Base-by-base conservation (phyloP, 1,140 invertebrate species). In the Neuroterus valhalla region DNA sequence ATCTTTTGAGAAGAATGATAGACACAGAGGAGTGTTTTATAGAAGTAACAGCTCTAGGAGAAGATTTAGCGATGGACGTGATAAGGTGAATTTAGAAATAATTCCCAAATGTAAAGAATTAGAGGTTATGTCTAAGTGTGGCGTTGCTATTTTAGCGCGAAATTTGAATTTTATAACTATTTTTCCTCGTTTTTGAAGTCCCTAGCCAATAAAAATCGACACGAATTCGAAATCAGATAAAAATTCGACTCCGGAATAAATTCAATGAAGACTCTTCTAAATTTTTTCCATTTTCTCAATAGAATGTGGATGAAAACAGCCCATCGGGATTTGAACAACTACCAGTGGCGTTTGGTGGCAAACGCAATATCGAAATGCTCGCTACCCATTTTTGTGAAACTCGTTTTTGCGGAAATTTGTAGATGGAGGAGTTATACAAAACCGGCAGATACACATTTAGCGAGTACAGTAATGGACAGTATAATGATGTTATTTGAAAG, bases 401-500 rank as follows among this genome's bases (percentile, higher is more conserved):
- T 99, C 19, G 97, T 99, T 0, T 98, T 98, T 90, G 97, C 97
- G 11, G 97, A 99, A 90, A 96, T 99, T 12, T 98, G 96, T 85
- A 91, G 97, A 71, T 99, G 98, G 98, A 93, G 97, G 66, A 99
- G 97, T 74, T 99, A 99, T 86, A 98, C 97, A 0, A 96, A 96
- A 86, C 95, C 96, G 0, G 94, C 96, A 76, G 96, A 98, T 79
- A 98, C 97, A 0, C 94, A 96, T 82, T 90, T 99, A 45, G 97
- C 97, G 0, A 96, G 95, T 31, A 98, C 96, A 6, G 98, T 99
- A 0, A 98, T 98, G 95, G 98, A 99, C 85, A 97, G 96, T 15
- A 99, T 99, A 81, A 98, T 98, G 94, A 96, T 98, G 93, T 90
- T 99, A 1, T 98, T 98, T 86, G 97, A 98, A 82, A 92, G 97